Evolutionary conservation across 2,888 invertebrate genomes (phyloP), one percentile per base, ranked within the genome.

Genomic region (Glyphotaelius pellucidus): DNA sequence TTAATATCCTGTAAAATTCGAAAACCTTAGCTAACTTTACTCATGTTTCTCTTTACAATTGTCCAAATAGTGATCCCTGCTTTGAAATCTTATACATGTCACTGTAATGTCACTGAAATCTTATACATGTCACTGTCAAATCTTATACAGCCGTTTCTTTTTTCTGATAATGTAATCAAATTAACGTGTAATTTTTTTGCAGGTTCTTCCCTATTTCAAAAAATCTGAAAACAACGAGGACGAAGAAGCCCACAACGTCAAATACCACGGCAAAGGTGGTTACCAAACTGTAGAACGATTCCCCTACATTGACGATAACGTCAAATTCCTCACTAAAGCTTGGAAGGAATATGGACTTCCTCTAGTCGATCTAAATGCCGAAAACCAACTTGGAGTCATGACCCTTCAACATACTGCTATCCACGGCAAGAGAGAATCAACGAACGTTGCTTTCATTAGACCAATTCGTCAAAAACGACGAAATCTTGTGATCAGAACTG

Each of bases 191-290:
- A 31, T 15, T 38, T 86, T 12, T 38, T 95, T 95, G 12, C 95
- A 96, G 96, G 95, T 97, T 0, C 95, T 98, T 30, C 97, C 97
- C 0, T 98, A 98, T 94, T 98, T 97, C 94, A 97, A 96, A 91
- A 97, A 97, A 95, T 96, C 97, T 0, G 97, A 97, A 95, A 95
- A 97, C 93, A 97, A 97, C 94, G 95, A 95, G 94, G 96, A 97
- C 92, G 94, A 95, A 1, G 97, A 96, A 94, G 94, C 96, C 14
- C 95, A 96, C 42, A 95, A 97, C 93, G 95, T 95, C 3, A 94
- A 95, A 52, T 97, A 97, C 94, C 98, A 98, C 94, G 96, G 96
- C 0, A 95, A 95, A 12, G 96, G 96, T 3, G 98, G 97, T 1
- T 97, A 97, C 80, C 96, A 97, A 47, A 97, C 96, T 80, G 97